These are phyloP conservation scores for Tortrix viridana DNA, from an alignment of 2,888 invertebrate genomes.

Conservation along the genomic window DNA sequence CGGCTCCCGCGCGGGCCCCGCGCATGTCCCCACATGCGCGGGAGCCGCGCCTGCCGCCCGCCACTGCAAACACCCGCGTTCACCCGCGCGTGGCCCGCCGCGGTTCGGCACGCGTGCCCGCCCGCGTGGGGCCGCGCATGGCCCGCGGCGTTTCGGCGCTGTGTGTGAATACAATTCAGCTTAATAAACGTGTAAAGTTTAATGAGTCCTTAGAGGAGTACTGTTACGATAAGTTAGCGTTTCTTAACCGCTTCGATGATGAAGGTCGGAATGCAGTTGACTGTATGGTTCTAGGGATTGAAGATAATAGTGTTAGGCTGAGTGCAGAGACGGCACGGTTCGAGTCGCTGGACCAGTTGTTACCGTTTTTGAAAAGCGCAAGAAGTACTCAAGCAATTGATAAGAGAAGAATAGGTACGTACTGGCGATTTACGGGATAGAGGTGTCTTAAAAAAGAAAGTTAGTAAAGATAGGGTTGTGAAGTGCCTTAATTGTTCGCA, in stretches of 20 bases:
- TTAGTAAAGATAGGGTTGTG: neutral
- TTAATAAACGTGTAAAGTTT: neutral
- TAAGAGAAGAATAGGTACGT: neutral
- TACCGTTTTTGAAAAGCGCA: neutral
- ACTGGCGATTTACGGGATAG: neutral
- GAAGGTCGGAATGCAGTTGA: neutral
- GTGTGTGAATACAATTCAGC: no score
- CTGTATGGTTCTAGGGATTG: neutral
- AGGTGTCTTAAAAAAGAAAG: neutral
- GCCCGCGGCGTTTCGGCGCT: no score
- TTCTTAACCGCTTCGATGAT: neutral
- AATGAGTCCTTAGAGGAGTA: constrained; percentile 15
- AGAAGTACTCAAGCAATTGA: neutral
- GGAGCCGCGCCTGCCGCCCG: no score
- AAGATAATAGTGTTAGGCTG: neutral
- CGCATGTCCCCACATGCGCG: no score
- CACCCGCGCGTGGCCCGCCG: no score
- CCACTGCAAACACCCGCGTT: no score
- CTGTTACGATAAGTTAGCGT: constrained; percentile 14
- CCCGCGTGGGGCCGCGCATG: no score
- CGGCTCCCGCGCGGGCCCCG: no score
- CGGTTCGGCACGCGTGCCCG: no score
- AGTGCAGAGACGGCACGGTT: neutral
- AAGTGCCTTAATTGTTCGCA: neutral
- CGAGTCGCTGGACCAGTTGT: neutral